Percentiles rank a stretch among this genome's conserved stretches.
Evolutionary conservation across 2,888 invertebrate genomes (phyloP).

Genomic region (Aphodius sticticus): DNA sequence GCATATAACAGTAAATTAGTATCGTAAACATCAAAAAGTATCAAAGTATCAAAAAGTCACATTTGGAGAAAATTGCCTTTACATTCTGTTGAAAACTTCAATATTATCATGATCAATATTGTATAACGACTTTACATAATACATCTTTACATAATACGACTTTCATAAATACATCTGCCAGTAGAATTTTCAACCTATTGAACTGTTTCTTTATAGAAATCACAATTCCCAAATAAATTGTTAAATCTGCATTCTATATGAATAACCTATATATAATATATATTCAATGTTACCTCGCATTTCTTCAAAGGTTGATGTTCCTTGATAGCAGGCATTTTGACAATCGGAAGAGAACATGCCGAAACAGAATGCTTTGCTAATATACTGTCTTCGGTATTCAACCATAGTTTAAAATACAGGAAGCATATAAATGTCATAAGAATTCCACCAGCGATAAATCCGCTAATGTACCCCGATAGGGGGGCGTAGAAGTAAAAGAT

Average conservation of each 20-base stretch:
- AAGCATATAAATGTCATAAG: slow-evolving; percentile 31
- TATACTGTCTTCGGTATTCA: slow-evolving; percentile 12
- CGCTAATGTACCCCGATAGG: slow-evolving; percentile 41
- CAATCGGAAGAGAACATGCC: slow-evolving; percentile 52
- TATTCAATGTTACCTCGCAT: slow-evolving; percentile 61
- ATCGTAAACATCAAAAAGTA: too few species aligned
- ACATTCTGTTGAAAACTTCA: neutral
- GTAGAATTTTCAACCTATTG: too few species aligned
- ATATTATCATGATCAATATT: slow-evolving; percentile 23
- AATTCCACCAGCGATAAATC: slow-evolving; percentile 42
- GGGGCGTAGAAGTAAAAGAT: slow-evolving; percentile 38
- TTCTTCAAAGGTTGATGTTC: slow-evolving; percentile 69
- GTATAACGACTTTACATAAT: too few species aligned
- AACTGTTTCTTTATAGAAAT: too few species aligned
- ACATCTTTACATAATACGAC: too few species aligned
- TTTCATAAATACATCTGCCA: too few species aligned
- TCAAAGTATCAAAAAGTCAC: neutral
- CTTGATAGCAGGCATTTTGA: slow-evolving; percentile 70
- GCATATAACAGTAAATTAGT: slow-evolving; percentile 38
- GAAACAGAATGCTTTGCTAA: slow-evolving; percentile 8
- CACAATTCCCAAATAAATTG: too few species aligned
- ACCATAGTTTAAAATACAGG: slow-evolving; percentile 34
- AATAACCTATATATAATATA: too few species aligned
- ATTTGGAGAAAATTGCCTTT: neutral
- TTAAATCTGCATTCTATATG: too few species aligned